A percentile compares a stretch with the other conserved stretches of the same genome.
These are phyloP conservation scores for Drosophila meridiana DNA, from an alignment of 2,888 invertebrate genomes.

Conservation along the genomic window DNA sequence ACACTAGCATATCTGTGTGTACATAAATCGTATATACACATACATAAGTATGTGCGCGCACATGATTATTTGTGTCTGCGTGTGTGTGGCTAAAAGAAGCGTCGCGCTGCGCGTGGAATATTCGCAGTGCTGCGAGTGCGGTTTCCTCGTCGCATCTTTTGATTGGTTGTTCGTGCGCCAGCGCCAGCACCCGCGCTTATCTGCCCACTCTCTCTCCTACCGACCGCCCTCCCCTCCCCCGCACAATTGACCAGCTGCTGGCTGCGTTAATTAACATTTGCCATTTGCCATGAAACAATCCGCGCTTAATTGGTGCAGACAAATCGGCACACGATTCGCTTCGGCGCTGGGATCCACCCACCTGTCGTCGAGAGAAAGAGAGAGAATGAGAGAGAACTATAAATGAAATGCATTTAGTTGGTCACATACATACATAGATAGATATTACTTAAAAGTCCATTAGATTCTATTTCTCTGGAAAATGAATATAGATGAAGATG, in stretches of 20 bases:
- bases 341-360: neutral
- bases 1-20: neutral
- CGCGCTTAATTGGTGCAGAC: conserved; percentile 67
- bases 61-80: conserved; percentile 4
- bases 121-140: conserved; percentile 55
- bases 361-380: neutral
- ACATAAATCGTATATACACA: conserved; percentile 15
- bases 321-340: conserved; percentile 18
- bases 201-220: conserved; percentile 4
- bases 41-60: conserved; percentile 2
- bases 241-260: conserved; percentile 3
- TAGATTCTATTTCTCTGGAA: too few species aligned
- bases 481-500: too few species aligned
- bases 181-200: conserved; percentile 54
- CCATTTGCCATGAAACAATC: conserved; percentile 46
- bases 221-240: neutral
- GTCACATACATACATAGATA: too few species aligned
- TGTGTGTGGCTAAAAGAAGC: conserved; percentile 13
- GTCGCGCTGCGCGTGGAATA: conserved; percentile 51
- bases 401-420: neutral
- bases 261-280: conserved; percentile 67
- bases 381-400: neutral
- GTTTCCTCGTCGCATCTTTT: conserved; percentile 63
- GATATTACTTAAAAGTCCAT: too few species aligned
- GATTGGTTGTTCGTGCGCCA: conserved; percentile 71